Base-by-base conservation (phyloP, 2,888 invertebrate genomes). In the Lasioglossum leucozonium region DNA sequence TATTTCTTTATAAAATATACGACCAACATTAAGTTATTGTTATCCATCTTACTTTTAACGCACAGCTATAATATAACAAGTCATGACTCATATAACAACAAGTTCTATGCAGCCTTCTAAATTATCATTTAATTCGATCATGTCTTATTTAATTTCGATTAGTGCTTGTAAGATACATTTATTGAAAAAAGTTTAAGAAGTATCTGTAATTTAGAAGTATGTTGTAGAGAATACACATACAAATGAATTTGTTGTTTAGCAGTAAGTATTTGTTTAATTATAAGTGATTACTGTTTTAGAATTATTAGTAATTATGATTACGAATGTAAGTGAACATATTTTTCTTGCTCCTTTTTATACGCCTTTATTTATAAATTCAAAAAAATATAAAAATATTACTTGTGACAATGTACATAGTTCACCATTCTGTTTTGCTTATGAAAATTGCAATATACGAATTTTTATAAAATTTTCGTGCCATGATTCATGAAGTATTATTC, bases 1-100 rank as follows among this genome's bases (percentile, higher is more conserved):
- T 92, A 97, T 98, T 94, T 96, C 96, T 75, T 95, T 97, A 87
- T 95, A 93, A 92, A 88, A 88, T 77, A 75, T 75, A 72, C 44
- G 55, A 74, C 79, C 42, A 72, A 69, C 79, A 44, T 72, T 81
- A 69, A 81, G 69, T 83, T 71, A 73, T 69, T 67, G 67, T 78
- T 69, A 40, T 80, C 51, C 78, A 62, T 79, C 44, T 40, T 75
- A 72, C 55, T 47, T 81, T 82, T 34, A 65, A 88, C 62, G 87
- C 82, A 67, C 79, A 82, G 51, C 81, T 85, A 67, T 81, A 72
- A 71, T 71, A 22, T 58, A 78, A 76, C 72, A 81, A 40, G 37
- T 86, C 77, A 44, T 58, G 67, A 74, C 62, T 72, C 47, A 37
- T 81, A 67, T 72, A 79, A 58, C 51, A 65, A 79, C 72, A 82